Base-by-base conservation (phyloP, 2,113 vertebrate species). In the Asarcornis scutulata region DNA sequence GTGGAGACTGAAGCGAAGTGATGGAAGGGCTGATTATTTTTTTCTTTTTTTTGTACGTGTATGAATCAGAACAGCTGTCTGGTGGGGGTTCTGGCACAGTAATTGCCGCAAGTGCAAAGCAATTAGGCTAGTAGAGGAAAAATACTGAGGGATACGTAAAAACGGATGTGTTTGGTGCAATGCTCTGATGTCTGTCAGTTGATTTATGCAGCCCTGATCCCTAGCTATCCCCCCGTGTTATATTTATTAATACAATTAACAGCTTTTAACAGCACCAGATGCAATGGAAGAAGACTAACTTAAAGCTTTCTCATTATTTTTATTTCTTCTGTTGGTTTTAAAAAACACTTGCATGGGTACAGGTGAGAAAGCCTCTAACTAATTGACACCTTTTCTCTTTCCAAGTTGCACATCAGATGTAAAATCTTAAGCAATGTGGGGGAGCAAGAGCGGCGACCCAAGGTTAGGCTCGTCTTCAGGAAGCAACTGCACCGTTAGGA, bases 401-500 rank as follows among this genome's bases (percentile, higher is more conserved):
- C 7, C 26, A 32, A 62, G 29, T 69, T 73, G 16, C 1, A 0
- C 1, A 7, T 82, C 26, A 50, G 64, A 58, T 0, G 0, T 42
- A 79, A 88, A 83, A 31, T 69, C 32, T 52, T 60, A 36, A n/a
- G 64, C 1, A 23, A 20, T 25, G 18, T 14, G 15, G 44, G 67
- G 23, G 63, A 92, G 48, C 48, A 52, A 89, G 17, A 46, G 42
- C 31, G 75, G n/a, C 16, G 63, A 20, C 66, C 52, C 52, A 34
- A 50, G n/a, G 56, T 53, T 74, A 88, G 60, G 38, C 22, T 84
- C 52, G 56, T 86, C 86, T 72, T 95, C 44, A 8, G 88, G 91
- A 96, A 90, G 80, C 73, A 78, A 78, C 25, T 88, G 88, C 64
- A 53, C 29, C 23, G 44, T 68, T 27, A 59, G 31, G 38, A 62